Evolutionary conservation across 2,797 vertebrate genomes (phyloP).

Genomic region (Eleutherodactylus coqui): DNA sequence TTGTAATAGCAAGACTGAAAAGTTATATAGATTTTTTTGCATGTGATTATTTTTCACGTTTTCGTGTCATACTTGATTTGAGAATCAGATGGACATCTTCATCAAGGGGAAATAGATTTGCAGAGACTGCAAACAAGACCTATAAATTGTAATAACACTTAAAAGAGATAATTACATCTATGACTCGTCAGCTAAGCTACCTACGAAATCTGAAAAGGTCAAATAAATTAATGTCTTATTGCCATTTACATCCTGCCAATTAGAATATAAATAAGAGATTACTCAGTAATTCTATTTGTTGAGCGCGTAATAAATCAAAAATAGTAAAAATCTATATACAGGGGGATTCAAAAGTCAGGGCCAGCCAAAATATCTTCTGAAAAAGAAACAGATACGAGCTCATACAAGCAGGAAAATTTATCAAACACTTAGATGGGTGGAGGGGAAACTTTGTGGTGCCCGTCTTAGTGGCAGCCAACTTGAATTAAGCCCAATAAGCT

Average conservation of each 20-base stretch:
- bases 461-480: no score
- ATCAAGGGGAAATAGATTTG: constrained; percentile 30
- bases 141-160: constrained; percentile 45
- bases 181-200: constrained; percentile 26
- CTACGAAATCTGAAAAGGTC: constrained; percentile 45
- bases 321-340: background rate
- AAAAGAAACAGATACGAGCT: no score
- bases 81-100: constrained; percentile 44
- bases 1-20: background rate
- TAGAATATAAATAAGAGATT: constrained; percentile 52
- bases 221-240: constrained; percentile 46
- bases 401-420: no score
- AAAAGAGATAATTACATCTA: constrained; percentile 46
- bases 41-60: constrained; percentile 15
- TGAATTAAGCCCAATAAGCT: no score
- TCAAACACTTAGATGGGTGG: no score
- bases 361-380: no score
- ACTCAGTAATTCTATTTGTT: constrained; percentile 40
- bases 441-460: no score
- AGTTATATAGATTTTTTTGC: background rate
- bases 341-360: no score
- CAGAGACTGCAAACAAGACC: constrained; percentile 48
- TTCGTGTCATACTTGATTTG: constrained; percentile 41
- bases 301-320: constrained; percentile 20
- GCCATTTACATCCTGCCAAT: constrained; percentile 52